A percentile compares a stretch with the other conserved stretches of the same genome.
phyloP scores from a whole-genome alignment of 1,140 invertebrate species.

The Bombus picipes region DNA sequence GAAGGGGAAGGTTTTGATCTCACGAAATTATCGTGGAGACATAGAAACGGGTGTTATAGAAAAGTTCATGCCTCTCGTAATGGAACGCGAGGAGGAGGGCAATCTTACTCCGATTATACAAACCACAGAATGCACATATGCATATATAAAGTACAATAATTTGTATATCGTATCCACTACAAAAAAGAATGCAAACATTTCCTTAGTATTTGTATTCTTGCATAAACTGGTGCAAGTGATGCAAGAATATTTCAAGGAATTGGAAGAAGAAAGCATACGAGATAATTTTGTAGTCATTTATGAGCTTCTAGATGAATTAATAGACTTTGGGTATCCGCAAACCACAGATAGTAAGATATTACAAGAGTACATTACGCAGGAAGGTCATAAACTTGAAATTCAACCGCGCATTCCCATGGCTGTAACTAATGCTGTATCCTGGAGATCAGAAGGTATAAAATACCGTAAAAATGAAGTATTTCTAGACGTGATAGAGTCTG shows the following conservation, averaged over 20 bases:
- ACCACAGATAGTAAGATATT: constrained; percentile 99
- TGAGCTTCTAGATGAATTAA: constrained; percentile 98
- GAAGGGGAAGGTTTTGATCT: constrained; percentile 98
- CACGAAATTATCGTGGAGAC: constrained; percentile 98
- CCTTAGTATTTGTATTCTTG: constrained; percentile 97
- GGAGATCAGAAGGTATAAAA: constrained; percentile 99
- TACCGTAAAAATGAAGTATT: constrained; percentile 99
- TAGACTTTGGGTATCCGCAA: constrained; percentile 99
- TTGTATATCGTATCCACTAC: constrained; percentile 98
- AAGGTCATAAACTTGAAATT: constrained; percentile 98
- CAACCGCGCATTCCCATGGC: constrained; percentile 98
- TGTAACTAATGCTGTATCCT: constrained; percentile 99
- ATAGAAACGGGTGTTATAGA: constrained; percentile 98
- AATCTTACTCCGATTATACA: constrained; percentile 95
- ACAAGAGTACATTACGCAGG: constrained; percentile 99
- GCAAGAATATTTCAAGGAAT: constrained; percentile 99
- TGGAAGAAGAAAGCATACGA: constrained; percentile 99
- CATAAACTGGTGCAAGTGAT: constrained; percentile 99
- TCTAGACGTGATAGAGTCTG: constrained; percentile 99
- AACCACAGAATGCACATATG: constrained; percentile 95
- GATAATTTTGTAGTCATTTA: constrained; percentile 99
- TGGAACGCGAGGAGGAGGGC: constrained; percentile 99
- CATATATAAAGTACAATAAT: constrained; percentile 99
- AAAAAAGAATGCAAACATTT: constrained; percentile 99
- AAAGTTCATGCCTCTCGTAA: constrained; percentile 99